A percentile compares a stretch with the other conserved stretches of the same genome.
phyloP scores from a whole-genome alignment of 1,140 invertebrate genomes.

The Ceratosolen fusciceps region DNA sequence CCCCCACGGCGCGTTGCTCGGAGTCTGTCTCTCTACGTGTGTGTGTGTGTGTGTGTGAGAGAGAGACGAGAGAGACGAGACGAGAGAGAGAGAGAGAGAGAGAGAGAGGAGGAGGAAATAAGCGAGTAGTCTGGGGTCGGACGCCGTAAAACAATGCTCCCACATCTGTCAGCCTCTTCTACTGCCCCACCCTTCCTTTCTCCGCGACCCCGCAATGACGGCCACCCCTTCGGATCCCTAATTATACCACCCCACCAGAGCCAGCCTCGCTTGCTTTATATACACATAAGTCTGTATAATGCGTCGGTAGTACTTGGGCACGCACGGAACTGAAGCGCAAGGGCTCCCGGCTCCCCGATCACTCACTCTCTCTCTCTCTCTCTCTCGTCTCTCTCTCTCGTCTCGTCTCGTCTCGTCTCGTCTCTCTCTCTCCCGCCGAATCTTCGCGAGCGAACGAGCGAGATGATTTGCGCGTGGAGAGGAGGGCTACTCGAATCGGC shows the following conservation, averaged over 20 bases:
- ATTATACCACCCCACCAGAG: slow-evolving; percentile 66
- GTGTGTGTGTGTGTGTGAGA: neutral
- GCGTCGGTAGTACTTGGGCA: slow-evolving; percentile 71
- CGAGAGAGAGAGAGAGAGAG: slow-evolving; percentile 51
- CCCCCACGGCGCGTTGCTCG: neutral
- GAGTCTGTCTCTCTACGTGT: too few species aligned
- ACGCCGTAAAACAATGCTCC: slow-evolving; percentile 73
- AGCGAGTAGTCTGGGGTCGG: slow-evolving; percentile 46
- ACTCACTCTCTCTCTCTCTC: too few species aligned
- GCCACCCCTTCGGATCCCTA: slow-evolving; percentile 68
- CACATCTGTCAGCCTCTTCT: slow-evolving; percentile 73
- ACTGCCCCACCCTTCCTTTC: slow-evolving; percentile 53
- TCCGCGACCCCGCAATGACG: slow-evolving; percentile 45
- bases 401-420: neutral
- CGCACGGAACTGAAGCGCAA: slow-evolving; percentile 59
- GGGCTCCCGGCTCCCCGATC: slow-evolving; percentile 17
- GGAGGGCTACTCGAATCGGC: too few species aligned
- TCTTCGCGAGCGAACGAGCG: neutral
- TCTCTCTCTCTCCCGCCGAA: neutral
- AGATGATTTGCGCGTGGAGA: neutral
- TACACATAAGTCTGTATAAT: slow-evolving; percentile 58
- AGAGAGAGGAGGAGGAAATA: slow-evolving; percentile 36
- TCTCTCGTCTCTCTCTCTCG: slow-evolving; percentile 3
- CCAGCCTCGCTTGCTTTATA: slow-evolving; percentile 49
- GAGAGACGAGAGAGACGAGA: slow-evolving; percentile 26